phyloP scores from a whole-genome alignment of 2,113 vertebrate species.

The Oreochromis niloticus region DNA sequence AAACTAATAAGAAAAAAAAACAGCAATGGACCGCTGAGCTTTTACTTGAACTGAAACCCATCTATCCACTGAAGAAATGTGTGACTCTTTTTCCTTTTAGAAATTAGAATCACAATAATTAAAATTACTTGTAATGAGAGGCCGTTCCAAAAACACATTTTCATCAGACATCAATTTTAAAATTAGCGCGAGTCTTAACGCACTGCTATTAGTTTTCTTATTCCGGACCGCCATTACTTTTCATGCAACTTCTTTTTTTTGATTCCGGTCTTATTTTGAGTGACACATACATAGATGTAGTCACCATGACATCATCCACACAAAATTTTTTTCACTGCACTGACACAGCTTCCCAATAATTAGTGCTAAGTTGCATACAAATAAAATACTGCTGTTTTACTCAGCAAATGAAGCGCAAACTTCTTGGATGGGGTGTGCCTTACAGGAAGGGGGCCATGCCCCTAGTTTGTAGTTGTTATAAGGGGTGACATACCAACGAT shows the following conservation, averaged over 20 bases:
- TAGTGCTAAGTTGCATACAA: neutral
- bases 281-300: conserved; percentile 42
- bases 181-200: neutral
- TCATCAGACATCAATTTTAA: neutral
- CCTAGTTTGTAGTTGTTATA: neutral
- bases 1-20: conserved; percentile 98
- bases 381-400: neutral
- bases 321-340: neutral
- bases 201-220: neutral
- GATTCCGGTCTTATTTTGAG: conserved; percentile 73
- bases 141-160: neutral
- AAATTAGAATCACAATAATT: neutral
- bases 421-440: neutral
- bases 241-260: neutral
- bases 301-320: neutral
- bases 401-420: no score
- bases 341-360: no score
- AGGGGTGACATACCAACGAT: neutral
- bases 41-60: conserved; percentile 13
- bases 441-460: neutral
- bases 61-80: neutral
- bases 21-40: conserved; percentile 79
- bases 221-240: conserved; percentile 58
- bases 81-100: neutral
- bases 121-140: neutral